Evolutionary conservation across 2,888 invertebrate genomes (phyloP), one percentile per base, ranked within the genome.

Genomic region (Hoplodrina blanda): DNA sequence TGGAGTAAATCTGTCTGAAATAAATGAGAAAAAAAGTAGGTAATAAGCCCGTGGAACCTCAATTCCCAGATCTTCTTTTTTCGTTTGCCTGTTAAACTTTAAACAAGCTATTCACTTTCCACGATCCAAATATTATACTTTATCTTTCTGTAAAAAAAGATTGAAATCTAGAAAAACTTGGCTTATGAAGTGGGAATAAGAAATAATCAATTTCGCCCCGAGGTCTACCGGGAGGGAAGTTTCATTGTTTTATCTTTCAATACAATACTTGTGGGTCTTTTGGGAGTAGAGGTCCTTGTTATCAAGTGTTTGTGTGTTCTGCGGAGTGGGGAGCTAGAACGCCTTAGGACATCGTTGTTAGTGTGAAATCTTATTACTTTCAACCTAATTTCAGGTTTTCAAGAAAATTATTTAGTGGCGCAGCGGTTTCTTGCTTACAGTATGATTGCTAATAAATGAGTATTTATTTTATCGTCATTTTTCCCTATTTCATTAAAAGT

Each of bases 241-340:
- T 83, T 72, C 63, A 74, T 80, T 83, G 77, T 76, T 83, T 79
- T 77, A 54, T 72, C 73, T 79, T 67, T 75, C 76, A 83, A 76
- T 72, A 78, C 56, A 81, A 78, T 73, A 67, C 60, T 76, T 67
- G 73, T 72, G 46, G 20, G 63, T 73, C 81, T 81, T 66, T 44
- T 49, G 81, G 78, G 83, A 83, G 44, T 55, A 25, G 53, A 64
- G 49, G 46, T 44, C 41, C 46, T 78, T 75, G 69, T 72, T 71
- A 75, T 70, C 68, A 59, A 71, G 46, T 60, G 67, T 66, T 68
- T 52, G 56, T 67, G 46, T 64, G 61, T 64, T 70, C 53, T 69
- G 11, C 4, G 20, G 20, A 30, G 10, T 44, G 11, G 33, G 50
- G 55, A 62, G 69, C 19, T 53, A 53, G 41, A 68, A 67, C 52